phyloP scores from a whole-genome alignment of 2,113 vertebrate genomes.

The Spea multiplicata region DNA sequence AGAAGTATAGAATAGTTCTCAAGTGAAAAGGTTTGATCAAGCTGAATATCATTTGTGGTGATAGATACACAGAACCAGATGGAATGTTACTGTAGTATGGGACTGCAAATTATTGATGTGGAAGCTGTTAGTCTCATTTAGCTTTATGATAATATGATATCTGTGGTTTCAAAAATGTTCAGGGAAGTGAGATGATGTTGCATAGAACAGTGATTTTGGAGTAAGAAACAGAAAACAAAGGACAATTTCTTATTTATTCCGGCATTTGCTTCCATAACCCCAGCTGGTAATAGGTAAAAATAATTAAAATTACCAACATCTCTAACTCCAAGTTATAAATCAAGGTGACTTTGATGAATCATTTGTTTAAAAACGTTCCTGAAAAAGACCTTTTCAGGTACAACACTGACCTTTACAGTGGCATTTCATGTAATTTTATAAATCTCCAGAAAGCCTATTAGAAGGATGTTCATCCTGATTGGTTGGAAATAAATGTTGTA shows the following conservation, averaged over 20 bases:
- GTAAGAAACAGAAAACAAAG: conserved; percentile 1
- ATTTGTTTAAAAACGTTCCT: conserved; percentile 19
- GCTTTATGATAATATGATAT: conserved; percentile 26
- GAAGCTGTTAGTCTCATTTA: conserved; percentile 41
- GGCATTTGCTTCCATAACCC: conserved; percentile 5
- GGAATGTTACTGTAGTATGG: conserved; percentile 36
- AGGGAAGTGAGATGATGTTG: conserved; percentile 6
- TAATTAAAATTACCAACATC: conserved; percentile 20
- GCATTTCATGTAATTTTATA: conserved; percentile 29
- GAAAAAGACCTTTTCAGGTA: conserved; percentile 33
- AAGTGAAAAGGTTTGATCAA: conserved; percentile 29
- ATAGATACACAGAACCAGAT: conserved; percentile 39
- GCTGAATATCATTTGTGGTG: conserved; percentile 36
- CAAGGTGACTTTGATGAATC: conserved; percentile 30
- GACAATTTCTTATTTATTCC: conserved; percentile 7
- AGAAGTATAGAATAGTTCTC: conserved; percentile 12
- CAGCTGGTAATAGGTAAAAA: not conserved
- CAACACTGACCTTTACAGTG: conserved; percentile 39
- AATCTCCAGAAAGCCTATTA: conserved; percentile 36
- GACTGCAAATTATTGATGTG: conserved; percentile 47
- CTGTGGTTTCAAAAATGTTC: conserved; percentile 18
- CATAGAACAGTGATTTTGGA: not conserved
- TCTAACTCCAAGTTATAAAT: conserved; percentile 28
- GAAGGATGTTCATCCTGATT: conserved; percentile 16
- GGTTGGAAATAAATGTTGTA: conserved; percentile 24